Evolutionary conservation across 2,797 vertebrate genomes (phyloP).

Genomic region (Valencia hispanica): DNA sequence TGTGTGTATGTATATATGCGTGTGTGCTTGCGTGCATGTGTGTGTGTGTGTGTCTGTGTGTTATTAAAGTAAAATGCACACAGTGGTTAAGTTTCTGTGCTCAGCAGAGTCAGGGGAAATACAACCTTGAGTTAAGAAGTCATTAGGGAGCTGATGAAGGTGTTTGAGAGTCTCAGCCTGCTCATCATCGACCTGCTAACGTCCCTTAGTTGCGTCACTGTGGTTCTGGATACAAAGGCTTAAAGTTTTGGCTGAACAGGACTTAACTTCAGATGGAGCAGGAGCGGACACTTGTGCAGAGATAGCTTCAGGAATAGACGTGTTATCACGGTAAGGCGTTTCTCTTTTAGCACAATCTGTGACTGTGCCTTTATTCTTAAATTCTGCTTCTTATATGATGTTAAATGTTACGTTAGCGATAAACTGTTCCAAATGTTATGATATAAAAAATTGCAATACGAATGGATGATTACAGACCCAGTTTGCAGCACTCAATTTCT

Average conservation of each 20-base stretch:
- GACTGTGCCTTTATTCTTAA: conserved; percentile 9
- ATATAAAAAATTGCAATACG: neutral
- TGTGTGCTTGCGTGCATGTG: conserved; percentile 18
- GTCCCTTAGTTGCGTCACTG: conserved; percentile 75
- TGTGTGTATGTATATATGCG: conserved; percentile 47
- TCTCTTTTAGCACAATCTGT: conserved; percentile 23
- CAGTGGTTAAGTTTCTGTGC: conserved; percentile 77
- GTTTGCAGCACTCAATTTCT: neutral
- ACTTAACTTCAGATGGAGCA: conserved; percentile 58
- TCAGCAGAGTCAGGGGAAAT: conserved; percentile 76
- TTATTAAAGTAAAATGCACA: conserved; percentile 81
- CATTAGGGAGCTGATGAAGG: conserved; percentile 82
- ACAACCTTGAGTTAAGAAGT: conserved; percentile 82
- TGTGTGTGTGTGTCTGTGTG: conserved; percentile 50
- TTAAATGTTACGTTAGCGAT: neutral
- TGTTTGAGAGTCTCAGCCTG: conserved; percentile 75
- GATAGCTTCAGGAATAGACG: conserved; percentile 42
- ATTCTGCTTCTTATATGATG: neutral
- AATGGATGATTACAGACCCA: neutral
- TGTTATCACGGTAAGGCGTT: conserved; percentile 61
- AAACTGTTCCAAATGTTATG: neutral
- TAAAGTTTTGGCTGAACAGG: conserved; percentile 65
- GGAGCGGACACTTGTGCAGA: conserved; percentile 42
- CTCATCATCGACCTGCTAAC: conserved; percentile 72
- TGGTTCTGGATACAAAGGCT: conserved; percentile 73